Conservation (phyloP, 2,113 vertebrate species). For the Mormoops blainvillei region DNA sequence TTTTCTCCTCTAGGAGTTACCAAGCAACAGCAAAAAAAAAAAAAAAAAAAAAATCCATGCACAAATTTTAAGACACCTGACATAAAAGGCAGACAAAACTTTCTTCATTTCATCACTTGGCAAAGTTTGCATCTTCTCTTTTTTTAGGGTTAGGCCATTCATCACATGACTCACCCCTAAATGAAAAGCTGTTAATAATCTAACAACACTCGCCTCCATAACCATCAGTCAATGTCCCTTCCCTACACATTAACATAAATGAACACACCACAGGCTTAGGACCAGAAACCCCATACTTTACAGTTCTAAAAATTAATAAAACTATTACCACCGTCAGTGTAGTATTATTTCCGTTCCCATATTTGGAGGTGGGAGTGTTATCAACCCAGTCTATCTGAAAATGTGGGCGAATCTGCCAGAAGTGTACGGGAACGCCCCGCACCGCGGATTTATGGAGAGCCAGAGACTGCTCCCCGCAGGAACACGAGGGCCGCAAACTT, state of each 20-base stretch:
- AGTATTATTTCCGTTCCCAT: not conserved
- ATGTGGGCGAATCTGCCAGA: not conserved
- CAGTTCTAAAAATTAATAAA: conserved; percentile 36
- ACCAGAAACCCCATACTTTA: conserved; percentile 59
- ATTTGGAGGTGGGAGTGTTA: not conserved
- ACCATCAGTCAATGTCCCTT: conserved; percentile 33
- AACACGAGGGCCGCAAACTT: not conserved
- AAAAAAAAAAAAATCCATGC: conserved; percentile 61
- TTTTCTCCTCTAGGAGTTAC: conserved; percentile 51
- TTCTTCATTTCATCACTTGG: not conserved
- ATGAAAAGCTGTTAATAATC: conserved; percentile 52
- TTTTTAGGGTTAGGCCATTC: conserved; percentile 23
- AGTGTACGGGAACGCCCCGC: not conserved
- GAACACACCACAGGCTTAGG: conserved; percentile 55
- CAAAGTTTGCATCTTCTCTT: conserved; percentile 23
- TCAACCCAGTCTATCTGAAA: not conserved
- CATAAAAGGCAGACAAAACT: conserved; percentile 34
- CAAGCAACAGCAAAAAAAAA: conserved; percentile 43
- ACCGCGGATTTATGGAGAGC: rapidly evolving
- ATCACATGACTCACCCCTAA: conserved; percentile 1
- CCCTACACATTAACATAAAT: conserved; percentile 54
- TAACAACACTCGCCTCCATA: conserved; percentile 25
- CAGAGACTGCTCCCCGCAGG: not conserved
- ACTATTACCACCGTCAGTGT: not conserved
- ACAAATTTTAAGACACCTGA: conserved; percentile 44